A percentile compares a stretch with the other conserved stretches of the same genome.
Evolutionary conservation across 1,140 invertebrate genomes (phyloP).

Genomic region (Danaus plexippus): DNA sequence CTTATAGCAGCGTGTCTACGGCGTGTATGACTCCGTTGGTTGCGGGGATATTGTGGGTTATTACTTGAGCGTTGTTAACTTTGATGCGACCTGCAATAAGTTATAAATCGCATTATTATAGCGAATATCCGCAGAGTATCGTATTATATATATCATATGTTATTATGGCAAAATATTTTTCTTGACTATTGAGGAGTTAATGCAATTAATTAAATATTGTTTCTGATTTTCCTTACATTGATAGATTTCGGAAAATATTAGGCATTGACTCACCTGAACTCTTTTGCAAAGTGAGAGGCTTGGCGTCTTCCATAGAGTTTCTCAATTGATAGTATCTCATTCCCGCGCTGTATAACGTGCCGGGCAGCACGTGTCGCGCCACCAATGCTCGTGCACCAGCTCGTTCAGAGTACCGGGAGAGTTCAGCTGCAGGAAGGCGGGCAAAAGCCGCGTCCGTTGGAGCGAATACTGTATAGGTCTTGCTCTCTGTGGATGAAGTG

Average conservation of each 20-base stretch:
- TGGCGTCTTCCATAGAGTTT: conserved; percentile 78
- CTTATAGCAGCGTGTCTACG: conserved; percentile 80
- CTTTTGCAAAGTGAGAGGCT: conserved; percentile 81
- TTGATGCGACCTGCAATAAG: conserved; percentile 80
- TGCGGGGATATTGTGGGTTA: conserved; percentile 86
- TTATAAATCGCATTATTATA: background rate
- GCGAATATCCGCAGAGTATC: too few relatives aligned
- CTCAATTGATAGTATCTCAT: conserved; percentile 89
- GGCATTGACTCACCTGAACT: conserved; percentile 75
- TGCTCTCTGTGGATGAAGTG: conserved; percentile 73
- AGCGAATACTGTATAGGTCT: conserved; percentile 88
- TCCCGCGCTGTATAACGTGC: conserved; percentile 84
- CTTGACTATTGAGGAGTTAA: too few relatives aligned
- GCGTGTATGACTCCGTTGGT: conserved; percentile 93
- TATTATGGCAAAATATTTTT: too few relatives aligned
- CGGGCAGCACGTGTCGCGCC: conserved; percentile 83
- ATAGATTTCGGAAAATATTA: too few relatives aligned
- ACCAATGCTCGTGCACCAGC: conserved; percentile 81
- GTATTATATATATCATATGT: too few relatives aligned
- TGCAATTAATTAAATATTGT: too few relatives aligned
- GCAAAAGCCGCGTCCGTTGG: conserved; percentile 86
- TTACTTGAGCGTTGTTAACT: conserved; percentile 82
- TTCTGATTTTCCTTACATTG: too few relatives aligned
- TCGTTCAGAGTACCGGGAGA: conserved; percentile 74
- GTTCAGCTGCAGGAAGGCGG: conserved; percentile 75